Conservation (phyloP, 2,888 invertebrate species). For the Elegia similella region DNA sequence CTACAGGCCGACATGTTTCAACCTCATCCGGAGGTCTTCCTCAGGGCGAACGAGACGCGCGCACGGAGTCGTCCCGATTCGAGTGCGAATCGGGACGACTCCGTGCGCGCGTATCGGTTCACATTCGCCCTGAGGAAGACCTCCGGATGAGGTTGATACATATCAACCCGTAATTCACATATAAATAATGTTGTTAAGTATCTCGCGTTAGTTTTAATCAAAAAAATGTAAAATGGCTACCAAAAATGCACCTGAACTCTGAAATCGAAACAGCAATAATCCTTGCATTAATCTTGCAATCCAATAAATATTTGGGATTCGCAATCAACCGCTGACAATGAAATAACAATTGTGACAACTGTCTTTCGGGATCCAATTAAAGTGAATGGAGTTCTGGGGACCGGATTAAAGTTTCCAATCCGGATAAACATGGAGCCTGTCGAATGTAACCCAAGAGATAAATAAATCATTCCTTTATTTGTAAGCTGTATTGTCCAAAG, state of each 20-base stretch:
- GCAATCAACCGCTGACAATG: slow-evolving; percentile 27
- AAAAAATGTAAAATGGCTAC: not conserved
- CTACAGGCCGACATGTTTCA: too few relatives aligned
- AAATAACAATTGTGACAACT: slow-evolving; percentile 37
- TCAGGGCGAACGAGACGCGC: too few relatives aligned
- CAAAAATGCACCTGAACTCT: not conserved
- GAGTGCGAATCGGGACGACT: too few relatives aligned
- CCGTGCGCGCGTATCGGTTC: too few relatives aligned
- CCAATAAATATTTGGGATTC: slow-evolving; percentile 18
- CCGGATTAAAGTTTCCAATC: slow-evolving; percentile 16
- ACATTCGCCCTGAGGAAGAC: too few relatives aligned
- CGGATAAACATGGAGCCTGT: slow-evolving; percentile 13
- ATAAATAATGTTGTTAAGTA: too few relatives aligned
- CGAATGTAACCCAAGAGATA: slow-evolving; percentile 11
- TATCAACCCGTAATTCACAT: too few relatives aligned
- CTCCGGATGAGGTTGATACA: too few relatives aligned
- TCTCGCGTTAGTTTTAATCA: too few relatives aligned
- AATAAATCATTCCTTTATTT: slow-evolving; percentile 9
- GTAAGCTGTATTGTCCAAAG: not conserved
- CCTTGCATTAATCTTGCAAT: slow-evolving; percentile 13
- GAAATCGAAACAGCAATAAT: not conserved
- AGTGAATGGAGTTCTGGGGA: slow-evolving; percentile 45
- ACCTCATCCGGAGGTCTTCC: too few relatives aligned
- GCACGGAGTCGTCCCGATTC: too few relatives aligned
- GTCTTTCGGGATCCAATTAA: slow-evolving; percentile 37